Conservation (phyloP, 2,797 vertebrate genomes). For the Pangasius macronema region DNA sequence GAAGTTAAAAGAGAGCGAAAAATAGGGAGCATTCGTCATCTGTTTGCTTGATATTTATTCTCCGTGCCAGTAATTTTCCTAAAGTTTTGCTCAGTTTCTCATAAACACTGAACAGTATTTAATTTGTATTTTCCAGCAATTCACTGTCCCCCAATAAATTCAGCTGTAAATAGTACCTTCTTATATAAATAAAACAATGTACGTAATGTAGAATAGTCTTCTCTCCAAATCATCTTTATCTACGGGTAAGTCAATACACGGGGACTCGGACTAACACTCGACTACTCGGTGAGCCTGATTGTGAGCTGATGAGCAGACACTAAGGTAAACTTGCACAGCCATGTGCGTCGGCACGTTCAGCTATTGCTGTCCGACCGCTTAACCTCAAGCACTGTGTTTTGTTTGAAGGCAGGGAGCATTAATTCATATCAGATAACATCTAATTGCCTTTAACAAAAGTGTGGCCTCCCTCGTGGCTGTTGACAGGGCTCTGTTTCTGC, state of each 20-base stretch:
- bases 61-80: neutral
- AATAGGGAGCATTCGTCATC: neutral
- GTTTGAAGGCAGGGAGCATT: slow-evolving; percentile 65
- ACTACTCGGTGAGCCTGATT: no score
- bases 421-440: slow-evolving; percentile 77
- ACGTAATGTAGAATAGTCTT: no score
- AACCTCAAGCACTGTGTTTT: slow-evolving; percentile 53
- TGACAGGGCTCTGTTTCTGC: slow-evolving; percentile 64
- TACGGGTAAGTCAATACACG: no score
- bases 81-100: neutral
- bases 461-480: slow-evolving; percentile 60
- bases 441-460: slow-evolving; percentile 72
- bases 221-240: no score
- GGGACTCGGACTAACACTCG: no score
- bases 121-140: neutral
- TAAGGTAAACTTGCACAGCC: slow-evolving; percentile 25
- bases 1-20: neutral
- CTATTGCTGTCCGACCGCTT: slow-evolving; percentile 43
- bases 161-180: neutral
- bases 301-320: neutral
- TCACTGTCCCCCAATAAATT: neutral
- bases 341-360: slow-evolving; percentile 36
- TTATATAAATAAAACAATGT: neutral
- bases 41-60: neutral
- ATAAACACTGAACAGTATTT: neutral